A percentile compares a stretch with the other conserved stretches of the same genome.
Evolutionary conservation across 2,113 vertebrate species (phyloP).

Genomic region (Cyanocitta stelleri): DNA sequence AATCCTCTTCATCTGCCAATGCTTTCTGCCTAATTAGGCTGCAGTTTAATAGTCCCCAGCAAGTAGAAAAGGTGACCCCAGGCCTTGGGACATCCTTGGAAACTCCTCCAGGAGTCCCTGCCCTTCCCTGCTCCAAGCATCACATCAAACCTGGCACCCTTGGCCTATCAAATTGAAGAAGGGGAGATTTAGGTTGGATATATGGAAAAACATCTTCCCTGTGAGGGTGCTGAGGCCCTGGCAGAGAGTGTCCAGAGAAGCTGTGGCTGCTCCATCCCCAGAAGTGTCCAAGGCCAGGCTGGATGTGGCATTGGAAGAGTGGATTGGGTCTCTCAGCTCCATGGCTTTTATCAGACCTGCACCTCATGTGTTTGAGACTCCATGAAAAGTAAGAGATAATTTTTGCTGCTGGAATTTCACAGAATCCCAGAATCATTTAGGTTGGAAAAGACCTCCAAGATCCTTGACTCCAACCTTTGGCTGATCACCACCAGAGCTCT

Average conservation of each 20-base stretch:
- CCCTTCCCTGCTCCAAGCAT: neutral
- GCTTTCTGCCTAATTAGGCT: neutral
- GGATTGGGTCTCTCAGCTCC: neutral
- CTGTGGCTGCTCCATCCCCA: neutral
- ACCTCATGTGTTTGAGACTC: fast-evolving
- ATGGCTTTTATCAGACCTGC: neutral
- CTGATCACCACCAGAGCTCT: neutral
- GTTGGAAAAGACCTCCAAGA: neutral
- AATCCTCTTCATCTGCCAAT: neutral
- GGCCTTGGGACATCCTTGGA: neutral
- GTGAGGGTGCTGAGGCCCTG: neutral
- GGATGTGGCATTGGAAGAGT: neutral
- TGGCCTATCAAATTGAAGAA: neutral
- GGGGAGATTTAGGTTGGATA: neutral
- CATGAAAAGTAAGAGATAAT: neutral
- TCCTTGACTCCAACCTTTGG: neutral
- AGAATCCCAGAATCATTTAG: neutral
- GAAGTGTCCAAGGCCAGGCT: neutral
- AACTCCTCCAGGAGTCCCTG: neutral
- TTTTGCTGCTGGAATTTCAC: neutral
- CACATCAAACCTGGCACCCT: neutral
- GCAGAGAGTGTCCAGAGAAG: neutral
- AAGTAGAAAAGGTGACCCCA: neutral
- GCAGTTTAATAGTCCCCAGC: neutral
- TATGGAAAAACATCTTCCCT: neutral